Evolutionary conservation across 92 coral and sea anemone genomes (phyloP).

Genomic region (Anthopleura xanthogrammica): DNA sequence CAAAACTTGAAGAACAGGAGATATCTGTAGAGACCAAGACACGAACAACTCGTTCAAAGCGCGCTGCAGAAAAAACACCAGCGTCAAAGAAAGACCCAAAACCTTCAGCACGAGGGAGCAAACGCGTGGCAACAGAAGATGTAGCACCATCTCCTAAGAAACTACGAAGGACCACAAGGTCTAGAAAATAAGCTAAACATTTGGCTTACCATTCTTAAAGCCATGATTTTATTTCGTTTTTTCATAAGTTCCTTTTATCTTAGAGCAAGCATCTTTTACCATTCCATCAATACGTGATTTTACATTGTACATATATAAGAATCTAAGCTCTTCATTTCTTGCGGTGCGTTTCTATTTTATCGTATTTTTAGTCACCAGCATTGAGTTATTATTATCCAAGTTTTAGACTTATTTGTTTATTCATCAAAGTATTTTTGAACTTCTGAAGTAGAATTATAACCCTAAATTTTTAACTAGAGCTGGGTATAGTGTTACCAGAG

Average conservation of each 20-base stretch:
- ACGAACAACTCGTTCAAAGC: constrained; percentile 10
- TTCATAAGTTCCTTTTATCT: background rate
- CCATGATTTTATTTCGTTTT: background rate
- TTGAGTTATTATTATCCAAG: background rate
- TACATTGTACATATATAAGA: background rate
- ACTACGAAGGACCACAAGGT: constrained; percentile 23
- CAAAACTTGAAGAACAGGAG: background rate
- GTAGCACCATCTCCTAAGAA: constrained; percentile 28
- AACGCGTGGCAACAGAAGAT: constrained; percentile 6
- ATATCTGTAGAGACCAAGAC: background rate
- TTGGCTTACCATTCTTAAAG: background rate
- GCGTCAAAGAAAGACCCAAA: background rate
- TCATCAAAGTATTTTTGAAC: background rate
- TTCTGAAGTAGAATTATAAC: background rate
- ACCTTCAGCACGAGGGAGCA: constrained; percentile 20
- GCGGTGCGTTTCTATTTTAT: background rate
- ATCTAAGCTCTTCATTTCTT: background rate
- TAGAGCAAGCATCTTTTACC: background rate
- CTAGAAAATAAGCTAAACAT: constrained; percentile 17
- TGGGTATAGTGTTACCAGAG: background rate
- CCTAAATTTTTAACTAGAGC: background rate
- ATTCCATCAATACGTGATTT: background rate
- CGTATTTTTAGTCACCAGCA: background rate
- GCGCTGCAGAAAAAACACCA: background rate
- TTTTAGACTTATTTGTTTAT: background rate